phyloP scores from a whole-genome alignment of 2,797 vertebrate species.

The Anguilla megastoma region DNA sequence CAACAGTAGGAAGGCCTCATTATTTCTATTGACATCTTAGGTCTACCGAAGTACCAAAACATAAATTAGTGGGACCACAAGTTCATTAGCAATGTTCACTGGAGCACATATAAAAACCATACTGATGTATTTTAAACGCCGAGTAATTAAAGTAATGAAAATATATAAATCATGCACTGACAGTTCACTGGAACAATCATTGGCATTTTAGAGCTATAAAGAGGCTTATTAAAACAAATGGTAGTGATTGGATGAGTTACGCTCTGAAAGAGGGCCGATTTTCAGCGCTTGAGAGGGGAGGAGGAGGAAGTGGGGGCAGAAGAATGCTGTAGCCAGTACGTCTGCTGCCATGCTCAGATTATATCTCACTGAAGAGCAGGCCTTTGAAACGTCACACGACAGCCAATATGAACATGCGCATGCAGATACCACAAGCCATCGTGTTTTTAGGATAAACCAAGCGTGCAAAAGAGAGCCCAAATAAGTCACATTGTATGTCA shows the following conservation, averaged over 20 bases:
- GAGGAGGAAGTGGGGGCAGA: not conserved
- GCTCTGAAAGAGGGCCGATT: conserved; percentile 13
- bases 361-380: not conserved
- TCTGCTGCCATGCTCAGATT: not conserved
- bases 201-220: conserved; percentile 37
- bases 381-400: not conserved
- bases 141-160: conserved; percentile 53
- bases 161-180: conserved; percentile 60
- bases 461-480: conserved; percentile 2
- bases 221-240: conserved; percentile 44
- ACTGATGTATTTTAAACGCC: conserved; percentile 33
- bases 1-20: conserved; percentile 45
- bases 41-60: conserved; percentile 51
- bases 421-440: not conserved
- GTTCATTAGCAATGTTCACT: not conserved
- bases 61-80: conserved; percentile 54
- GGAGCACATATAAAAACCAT: conserved; percentile 44
- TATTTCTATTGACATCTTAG: conserved; percentile 54
- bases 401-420: conserved; percentile 31
- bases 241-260: conserved; percentile 31
- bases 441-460: conserved; percentile 19
- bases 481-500: not conserved
- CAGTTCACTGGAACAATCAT: conserved; percentile 48
- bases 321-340: not conserved
- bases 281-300: not conserved